These are phyloP conservation scores for Antigone vipio DNA, from an alignment of 2,113 vertebrate genomes.

Conservation along the genomic window DNA sequence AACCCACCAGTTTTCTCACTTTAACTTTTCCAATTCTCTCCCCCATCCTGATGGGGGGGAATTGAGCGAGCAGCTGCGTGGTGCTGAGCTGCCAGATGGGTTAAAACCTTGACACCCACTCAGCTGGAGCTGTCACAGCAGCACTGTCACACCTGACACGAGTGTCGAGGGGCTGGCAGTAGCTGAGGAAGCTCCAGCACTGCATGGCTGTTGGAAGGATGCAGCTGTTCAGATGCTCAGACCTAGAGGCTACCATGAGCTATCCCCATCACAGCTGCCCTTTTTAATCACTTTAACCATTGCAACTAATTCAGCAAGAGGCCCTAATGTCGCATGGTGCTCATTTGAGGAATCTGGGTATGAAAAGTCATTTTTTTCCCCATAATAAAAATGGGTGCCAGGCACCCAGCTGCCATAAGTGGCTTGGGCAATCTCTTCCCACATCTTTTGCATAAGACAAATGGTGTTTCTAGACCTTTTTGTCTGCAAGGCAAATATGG, in stretches of 20 bases:
- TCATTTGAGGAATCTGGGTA: background rate
- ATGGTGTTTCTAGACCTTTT: background rate
- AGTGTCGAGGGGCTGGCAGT: fast-evolving
- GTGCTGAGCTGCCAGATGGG: too few relatives aligned
- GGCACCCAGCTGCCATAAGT: background rate
- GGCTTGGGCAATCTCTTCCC: background rate
- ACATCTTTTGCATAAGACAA: background rate
- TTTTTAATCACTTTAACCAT: background rate
- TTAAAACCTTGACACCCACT: too few relatives aligned
- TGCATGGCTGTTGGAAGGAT: background rate
- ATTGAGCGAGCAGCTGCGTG: too few relatives aligned
- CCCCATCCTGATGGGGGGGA: too few relatives aligned
- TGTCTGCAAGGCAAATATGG: background rate
- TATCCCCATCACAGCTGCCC: background rate
- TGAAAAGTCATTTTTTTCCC: background rate
- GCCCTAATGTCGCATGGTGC: background rate
- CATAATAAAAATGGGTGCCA: background rate
- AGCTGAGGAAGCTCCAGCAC: background rate
- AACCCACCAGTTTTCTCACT: too few relatives aligned
- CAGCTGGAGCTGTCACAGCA: background rate
- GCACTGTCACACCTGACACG: fast-evolving
- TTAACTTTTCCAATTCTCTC: too few relatives aligned
- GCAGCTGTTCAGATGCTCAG: background rate
- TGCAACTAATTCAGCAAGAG: background rate
- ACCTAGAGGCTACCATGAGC: background rate